These are phyloP conservation scores for Epirrita christyi DNA, from an alignment of 2,888 invertebrate species.

Conservation along the genomic window DNA sequence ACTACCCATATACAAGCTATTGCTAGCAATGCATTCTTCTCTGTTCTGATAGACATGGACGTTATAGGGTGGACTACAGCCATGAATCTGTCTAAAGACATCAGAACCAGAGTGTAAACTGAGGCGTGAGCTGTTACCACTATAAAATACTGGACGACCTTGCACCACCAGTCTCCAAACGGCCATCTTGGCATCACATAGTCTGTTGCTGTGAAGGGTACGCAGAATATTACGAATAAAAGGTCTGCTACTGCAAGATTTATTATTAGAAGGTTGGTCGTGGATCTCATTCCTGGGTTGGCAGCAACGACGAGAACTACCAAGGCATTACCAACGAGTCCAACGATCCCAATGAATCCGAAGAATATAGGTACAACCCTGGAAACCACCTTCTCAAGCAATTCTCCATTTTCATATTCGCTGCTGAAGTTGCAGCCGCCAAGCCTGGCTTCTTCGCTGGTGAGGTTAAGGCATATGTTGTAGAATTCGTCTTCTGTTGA, in stretches of 20 bases:
- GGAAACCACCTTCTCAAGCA: slow-evolving; percentile 87
- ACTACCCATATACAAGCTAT: slow-evolving; percentile 92
- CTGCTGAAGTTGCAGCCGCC: slow-evolving; percentile 70
- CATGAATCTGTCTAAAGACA: slow-evolving; percentile 96
- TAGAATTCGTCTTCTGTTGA: slow-evolving; percentile 76
- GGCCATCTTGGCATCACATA: slow-evolving; percentile 96
- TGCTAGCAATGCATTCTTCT: slow-evolving; percentile 91
- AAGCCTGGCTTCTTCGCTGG: slow-evolving; percentile 62
- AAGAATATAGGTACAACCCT: slow-evolving; percentile 93
- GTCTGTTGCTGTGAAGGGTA: slow-evolving; percentile 96
- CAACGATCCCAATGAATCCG: slow-evolving; percentile 93
- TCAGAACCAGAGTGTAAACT: slow-evolving; percentile 96
- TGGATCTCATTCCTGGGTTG: slow-evolving; percentile 96
- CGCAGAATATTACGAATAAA: slow-evolving; percentile 96
- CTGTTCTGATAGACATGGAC: slow-evolving; percentile 93
- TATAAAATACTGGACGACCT: slow-evolving; percentile 95
- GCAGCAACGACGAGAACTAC: slow-evolving; percentile 95
- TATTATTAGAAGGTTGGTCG: slow-evolving; percentile 96
- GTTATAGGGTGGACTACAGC: slow-evolving; percentile 97
- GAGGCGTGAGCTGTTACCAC: slow-evolving; percentile 97
- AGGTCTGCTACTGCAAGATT: slow-evolving; percentile 96
- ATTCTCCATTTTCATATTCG: slow-evolving; percentile 79
- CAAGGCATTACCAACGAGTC: slow-evolving; percentile 94
- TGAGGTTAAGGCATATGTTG: slow-evolving; percentile 73
- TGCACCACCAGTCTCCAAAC: slow-evolving; percentile 95